Percentiles rank a stretch among this genome's conserved stretches.
Evolutionary conservation across 2,797 vertebrate genomes (phyloP).

Genomic region (Euphonia xanthogaster): DNA sequence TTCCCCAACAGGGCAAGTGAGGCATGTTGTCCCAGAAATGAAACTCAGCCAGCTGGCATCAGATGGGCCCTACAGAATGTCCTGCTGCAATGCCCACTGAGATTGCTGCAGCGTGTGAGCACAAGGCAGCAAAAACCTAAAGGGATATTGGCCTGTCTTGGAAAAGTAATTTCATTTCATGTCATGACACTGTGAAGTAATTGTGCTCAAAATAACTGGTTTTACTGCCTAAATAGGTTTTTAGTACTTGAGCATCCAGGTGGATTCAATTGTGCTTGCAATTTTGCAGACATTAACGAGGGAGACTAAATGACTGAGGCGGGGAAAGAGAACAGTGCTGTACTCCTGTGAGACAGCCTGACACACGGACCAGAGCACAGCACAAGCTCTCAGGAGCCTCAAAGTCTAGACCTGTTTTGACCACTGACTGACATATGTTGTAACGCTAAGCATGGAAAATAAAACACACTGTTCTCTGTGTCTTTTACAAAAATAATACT

Average conservation of each 20-base stretch:
- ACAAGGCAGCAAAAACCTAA: not conserved
- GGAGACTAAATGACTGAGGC: not conserved
- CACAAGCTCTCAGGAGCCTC: not conserved
- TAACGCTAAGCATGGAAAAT: not conserved
- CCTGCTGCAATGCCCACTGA: not conserved
- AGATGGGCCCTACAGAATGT: not conserved
- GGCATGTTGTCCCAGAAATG: not conserved
- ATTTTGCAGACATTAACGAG: conserved; percentile 14
- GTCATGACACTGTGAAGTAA: not conserved
- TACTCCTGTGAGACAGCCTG: not conserved
- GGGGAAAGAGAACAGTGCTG: not conserved
- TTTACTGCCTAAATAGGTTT: conserved; percentile 33
- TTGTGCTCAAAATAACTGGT: conserved; percentile 1
- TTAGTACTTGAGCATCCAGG: conserved; percentile 12
- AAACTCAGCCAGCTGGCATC: not conserved
- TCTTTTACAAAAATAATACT: not conserved
- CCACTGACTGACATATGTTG: not conserved
- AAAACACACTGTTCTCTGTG: not conserved
- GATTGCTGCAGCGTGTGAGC: not conserved
- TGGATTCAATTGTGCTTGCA: conserved; percentile 17
- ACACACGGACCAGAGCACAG: accelerated
- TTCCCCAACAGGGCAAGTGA: not conserved
- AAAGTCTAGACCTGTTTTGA: not conserved
- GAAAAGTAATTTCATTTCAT: conserved; percentile 15
- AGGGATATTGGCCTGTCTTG: not conserved